These are phyloP conservation scores for Sesamia nonagrioides DNA, from an alignment of 1,140 invertebrate genomes.

Conservation along the genomic window DNA sequence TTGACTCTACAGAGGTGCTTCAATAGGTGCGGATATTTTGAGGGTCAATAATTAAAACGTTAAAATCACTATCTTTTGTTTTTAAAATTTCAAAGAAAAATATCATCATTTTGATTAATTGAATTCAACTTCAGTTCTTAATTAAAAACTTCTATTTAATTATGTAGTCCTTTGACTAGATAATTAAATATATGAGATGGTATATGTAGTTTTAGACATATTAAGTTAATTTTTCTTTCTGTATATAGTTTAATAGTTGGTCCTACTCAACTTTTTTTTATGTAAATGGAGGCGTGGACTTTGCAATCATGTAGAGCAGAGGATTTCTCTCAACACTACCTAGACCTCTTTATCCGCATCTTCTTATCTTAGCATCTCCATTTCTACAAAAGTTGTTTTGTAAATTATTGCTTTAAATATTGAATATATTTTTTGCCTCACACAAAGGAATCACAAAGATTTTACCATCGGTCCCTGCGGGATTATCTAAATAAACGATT, in stretches of 20 bases:
- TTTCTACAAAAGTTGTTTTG: too few species aligned
- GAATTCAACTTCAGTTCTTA: not conserved
- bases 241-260: not conserved
- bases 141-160: too few species aligned
- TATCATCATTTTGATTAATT: not conserved
- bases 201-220: not conserved
- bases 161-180: too few species aligned
- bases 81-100: not conserved
- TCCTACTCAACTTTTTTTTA: not conserved
- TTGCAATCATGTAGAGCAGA: not conserved
- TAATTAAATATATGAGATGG: too few species aligned
- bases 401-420: not conserved
- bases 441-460: not conserved
- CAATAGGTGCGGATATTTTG: not conserved
- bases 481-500: slow-evolving; percentile 14
- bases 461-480: slow-evolving; percentile 8
- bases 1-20: not conserved
- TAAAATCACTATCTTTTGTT: not conserved
- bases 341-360: not conserved
- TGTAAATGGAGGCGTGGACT: not conserved
- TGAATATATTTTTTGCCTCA: not conserved
- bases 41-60: not conserved
- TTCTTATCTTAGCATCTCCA: not conserved
- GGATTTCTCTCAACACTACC: not conserved
- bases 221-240: not conserved